phyloP scores from a whole-genome alignment of 2,888 invertebrate genomes.

The Peribatodes rhomboidaria region DNA sequence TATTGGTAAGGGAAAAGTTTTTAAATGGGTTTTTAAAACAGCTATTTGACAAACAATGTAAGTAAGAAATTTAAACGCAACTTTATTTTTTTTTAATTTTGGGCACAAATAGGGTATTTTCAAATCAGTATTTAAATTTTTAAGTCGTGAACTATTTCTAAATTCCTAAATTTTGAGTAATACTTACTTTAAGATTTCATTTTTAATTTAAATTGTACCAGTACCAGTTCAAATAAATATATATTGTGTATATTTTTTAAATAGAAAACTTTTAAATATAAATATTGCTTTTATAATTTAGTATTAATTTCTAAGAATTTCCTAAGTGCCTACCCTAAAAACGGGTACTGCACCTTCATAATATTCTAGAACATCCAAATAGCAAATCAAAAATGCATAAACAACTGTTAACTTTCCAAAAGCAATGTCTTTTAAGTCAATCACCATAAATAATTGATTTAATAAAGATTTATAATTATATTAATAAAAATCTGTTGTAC shows the following conservation, averaged over 20 bases:
- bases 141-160: not conserved
- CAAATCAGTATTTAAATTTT: no score
- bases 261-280: constrained; percentile 25
- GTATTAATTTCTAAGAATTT: constrained; percentile 13
- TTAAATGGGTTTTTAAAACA: no score
- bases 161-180: constrained; percentile 15
- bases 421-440: constrained; percentile 35
- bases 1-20: no score
- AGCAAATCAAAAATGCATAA: constrained; percentile 15
- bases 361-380: constrained; percentile 26
- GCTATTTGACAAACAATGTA: not conserved
- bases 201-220: constrained; percentile 11
- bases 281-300: constrained; percentile 31
- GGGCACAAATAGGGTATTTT: no score
- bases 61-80: no score
- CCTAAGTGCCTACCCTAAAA: constrained; percentile 25
- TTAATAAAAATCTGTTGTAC: constrained; percentile 37
- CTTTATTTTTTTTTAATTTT: no score
- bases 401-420: constrained; percentile 7
- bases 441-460: constrained; percentile 37
- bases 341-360: constrained; percentile 20
- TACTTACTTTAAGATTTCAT: constrained; percentile 23
- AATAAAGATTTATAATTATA: constrained; percentile 24
- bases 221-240: constrained; percentile 18
- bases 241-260: constrained; percentile 16